Conservation (phyloP, 2,797 vertebrate genomes). For the Pipistrellus nathusii region DNA sequence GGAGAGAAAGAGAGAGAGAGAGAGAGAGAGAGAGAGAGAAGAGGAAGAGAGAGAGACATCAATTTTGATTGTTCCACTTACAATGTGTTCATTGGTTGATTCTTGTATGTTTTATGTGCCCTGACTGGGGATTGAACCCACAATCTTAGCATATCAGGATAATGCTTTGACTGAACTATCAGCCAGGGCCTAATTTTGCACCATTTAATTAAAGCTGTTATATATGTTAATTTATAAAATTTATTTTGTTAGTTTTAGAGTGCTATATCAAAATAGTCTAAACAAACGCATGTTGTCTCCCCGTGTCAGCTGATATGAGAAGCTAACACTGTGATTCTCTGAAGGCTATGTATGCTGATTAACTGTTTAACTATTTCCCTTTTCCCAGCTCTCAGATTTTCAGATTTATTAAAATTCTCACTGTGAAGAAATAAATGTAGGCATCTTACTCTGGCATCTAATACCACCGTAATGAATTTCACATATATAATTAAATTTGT, state of each 20-base stretch:
- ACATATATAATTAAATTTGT: background rate
- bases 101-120: background rate
- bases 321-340: background rate
- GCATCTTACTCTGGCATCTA: background rate
- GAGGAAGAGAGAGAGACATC: background rate
- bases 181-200: background rate
- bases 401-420: conserved; percentile 58
- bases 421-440: conserved; percentile 15
- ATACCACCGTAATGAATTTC: background rate
- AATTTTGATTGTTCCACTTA: background rate
- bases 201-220: background rate
- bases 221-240: background rate
- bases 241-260: conserved; percentile 2
- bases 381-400: background rate
- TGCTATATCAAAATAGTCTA: background rate
- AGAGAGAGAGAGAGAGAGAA: background rate
- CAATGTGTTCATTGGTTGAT: background rate
- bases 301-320: background rate
- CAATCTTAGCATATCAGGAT: background rate
- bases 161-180: background rate
- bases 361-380: conserved; percentile 4
- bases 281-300: background rate
- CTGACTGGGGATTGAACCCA: background rate
- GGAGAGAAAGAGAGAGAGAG: background rate
- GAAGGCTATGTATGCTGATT: background rate